Evolutionary conservation across 2,797 vertebrate genomes (phyloP).

Genomic region (Siniperca undulata): DNA sequence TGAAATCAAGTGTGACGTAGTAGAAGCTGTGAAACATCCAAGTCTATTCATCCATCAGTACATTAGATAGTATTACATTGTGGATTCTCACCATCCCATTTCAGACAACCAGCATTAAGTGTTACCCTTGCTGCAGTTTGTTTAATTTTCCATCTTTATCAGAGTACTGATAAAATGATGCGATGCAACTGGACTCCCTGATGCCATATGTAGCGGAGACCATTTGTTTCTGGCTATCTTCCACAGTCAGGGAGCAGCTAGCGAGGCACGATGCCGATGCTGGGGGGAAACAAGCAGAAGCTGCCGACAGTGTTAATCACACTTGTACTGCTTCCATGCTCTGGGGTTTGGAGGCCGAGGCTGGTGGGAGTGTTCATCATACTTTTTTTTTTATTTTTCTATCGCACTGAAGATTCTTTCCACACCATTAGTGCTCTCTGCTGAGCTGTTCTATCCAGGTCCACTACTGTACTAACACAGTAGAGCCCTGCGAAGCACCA

Average conservation of each 20-base stretch:
- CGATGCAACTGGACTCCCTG: constrained; percentile 21
- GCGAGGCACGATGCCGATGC: constrained; percentile 25
- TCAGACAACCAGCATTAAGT: constrained; percentile 1
- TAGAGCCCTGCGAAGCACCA: constrained; percentile 51
- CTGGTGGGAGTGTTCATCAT: constrained; percentile 45
- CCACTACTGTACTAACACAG: constrained; percentile 69
- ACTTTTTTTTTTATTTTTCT: constrained; percentile 34
- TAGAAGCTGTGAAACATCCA: constrained; percentile 1
- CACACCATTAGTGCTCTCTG: constrained; percentile 81
- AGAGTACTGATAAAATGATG: constrained; percentile 22
- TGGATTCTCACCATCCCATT: constrained; percentile 7
- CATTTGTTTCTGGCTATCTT: constrained; percentile 52
- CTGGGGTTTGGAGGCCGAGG: constrained; percentile 37
- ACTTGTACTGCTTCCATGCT: constrained; percentile 61
- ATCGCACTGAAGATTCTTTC: constrained; percentile 72
- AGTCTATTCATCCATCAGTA: constrained; percentile 26
- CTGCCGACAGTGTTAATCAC: constrained; percentile 62
- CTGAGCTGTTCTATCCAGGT: constrained; percentile 77
- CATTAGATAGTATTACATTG: constrained; percentile 12
- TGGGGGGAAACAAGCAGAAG: constrained; percentile 61
- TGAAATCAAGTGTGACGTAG: constrained; percentile 39
- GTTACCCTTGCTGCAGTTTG: not conserved
- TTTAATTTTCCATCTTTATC: constrained; percentile 46
- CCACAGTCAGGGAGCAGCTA: constrained; percentile 37
- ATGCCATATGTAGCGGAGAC: constrained; percentile 28